Evolutionary conservation across 2,888 invertebrate species (phyloP), one percentile per base, ranked within the genome.

Genomic region (Tinea semifulvella): DNA sequence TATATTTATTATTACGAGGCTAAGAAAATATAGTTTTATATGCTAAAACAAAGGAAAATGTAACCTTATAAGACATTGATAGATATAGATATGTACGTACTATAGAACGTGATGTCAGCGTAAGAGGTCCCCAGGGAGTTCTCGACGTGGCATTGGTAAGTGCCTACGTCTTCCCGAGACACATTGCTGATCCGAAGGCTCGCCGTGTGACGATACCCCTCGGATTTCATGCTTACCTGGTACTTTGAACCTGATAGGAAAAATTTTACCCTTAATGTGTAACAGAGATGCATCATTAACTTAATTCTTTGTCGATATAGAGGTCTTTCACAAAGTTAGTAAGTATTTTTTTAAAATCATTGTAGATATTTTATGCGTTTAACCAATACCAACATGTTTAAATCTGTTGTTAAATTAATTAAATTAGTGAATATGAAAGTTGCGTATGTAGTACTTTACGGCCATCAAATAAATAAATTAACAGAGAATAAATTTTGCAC

Each of bases 71-170:
- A 7, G 25, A 25, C 25, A 31, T 31, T 31, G 31, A 31, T 13
- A n/a, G 3, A 14, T 11, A 31, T 31, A 26, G 28, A 19, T 26
- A 28, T 11, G 16, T 44, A 83, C 86, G 85, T 69, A 88, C 88
- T 83, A 60, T 87, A 87, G 43, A 88, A 64, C 53, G 85, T 86
- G 55, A 88, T 84, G 52, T 83, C 84, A 48, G 87, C 87, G 49
- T 82, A 83, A 0, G 85, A 84, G 47, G 80, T 81, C 8, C 88
- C 88, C 11, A 88, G 72, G 1, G 86, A 82, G 61, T 88, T 89
- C 57, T 87, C 87, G 8, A 85, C 84, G 47, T 85, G 80, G 58
- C 88, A 89, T 56, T 82, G 79, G 68, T 87, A 88, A 13, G 83
- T 72, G 28, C 86, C 86, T 53, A 84, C 85, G 63, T 88, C 87